Evolutionary conservation across 37 sponge, comb jelly and placozoan species (phyloP).

Genomic region (Halichondria panicea): DNA sequence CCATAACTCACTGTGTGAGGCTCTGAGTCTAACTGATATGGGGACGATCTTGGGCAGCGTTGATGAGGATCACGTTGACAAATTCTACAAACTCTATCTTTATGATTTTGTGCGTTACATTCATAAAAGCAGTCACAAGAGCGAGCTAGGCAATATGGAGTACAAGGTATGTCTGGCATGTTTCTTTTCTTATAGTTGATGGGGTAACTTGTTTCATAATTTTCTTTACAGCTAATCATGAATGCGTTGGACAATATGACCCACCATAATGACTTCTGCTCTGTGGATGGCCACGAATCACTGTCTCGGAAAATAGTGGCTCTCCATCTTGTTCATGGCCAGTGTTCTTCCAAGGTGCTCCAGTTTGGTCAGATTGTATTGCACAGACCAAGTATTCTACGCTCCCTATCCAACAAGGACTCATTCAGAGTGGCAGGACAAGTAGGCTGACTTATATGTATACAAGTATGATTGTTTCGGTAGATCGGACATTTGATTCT

Average conservation of each 20-base stretch:
- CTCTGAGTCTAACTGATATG: slow-evolving; percentile 24
- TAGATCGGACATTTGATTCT: no score
- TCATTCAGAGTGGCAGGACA: not conserved
- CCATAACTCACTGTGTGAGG: slow-evolving; percentile 30
- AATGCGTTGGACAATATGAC: slow-evolving; percentile 18
- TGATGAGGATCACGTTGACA: slow-evolving; percentile 11
- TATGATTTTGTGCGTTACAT: slow-evolving; percentile 59
- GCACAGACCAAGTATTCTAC: slow-evolving; percentile 35
- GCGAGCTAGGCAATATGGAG: slow-evolving; percentile 19
- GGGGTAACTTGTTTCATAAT: not conserved
- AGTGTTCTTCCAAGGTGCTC: slow-evolving; percentile 12
- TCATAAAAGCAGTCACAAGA: slow-evolving; percentile 37
- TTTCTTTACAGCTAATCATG: slow-evolving; percentile 15
- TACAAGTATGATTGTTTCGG: no score
- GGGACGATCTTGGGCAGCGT: slow-evolving; percentile 26
- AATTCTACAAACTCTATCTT: slow-evolving; percentile 46
- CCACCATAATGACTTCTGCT: slow-evolving; percentile 17
- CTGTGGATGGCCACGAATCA: slow-evolving; percentile 7
- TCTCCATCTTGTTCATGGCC: slow-evolving; percentile 45
- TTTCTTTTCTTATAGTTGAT: not conserved
- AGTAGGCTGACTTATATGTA: slow-evolving; percentile 15
- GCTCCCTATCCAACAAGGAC: not conserved
- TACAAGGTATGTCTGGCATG: slow-evolving; percentile 23
- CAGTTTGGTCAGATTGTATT: slow-evolving; percentile 55
- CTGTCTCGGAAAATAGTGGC: slow-evolving; percentile 34